Percentiles rank a stretch among this genome's conserved stretches.
phyloP scores from a whole-genome alignment of 2,797 vertebrate genomes.

The Passerculus sandwichensis region DNA sequence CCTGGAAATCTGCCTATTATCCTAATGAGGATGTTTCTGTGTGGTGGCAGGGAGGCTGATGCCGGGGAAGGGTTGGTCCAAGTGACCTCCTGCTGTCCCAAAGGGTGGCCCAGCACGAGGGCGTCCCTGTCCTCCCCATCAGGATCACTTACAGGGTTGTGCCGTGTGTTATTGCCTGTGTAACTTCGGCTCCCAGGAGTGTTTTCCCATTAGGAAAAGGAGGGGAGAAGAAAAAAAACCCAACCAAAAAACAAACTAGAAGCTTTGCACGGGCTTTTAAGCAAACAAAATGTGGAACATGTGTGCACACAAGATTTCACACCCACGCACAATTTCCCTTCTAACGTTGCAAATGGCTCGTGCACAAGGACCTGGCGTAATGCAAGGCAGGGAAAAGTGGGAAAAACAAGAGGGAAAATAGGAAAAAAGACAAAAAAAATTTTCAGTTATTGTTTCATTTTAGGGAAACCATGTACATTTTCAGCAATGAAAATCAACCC shows the following conservation, averaged over 20 bases:
- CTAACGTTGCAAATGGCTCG: conserved; percentile 23
- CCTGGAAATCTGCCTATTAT: conserved; percentile 66
- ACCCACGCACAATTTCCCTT: conserved; percentile 59
- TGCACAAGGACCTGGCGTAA: neutral
- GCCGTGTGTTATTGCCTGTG: neutral
- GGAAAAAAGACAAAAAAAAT: neutral
- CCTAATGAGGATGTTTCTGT: conserved; percentile 64
- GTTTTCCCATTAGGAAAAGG: conserved; percentile 27
- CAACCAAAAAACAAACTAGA: neutral
- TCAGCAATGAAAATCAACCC: neutral
- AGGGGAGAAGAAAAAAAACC: rapidly evolving
- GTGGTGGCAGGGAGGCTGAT: conserved; percentile 1
- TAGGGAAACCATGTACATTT: neutral
- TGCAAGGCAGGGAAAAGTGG: neutral
- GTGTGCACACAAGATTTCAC: conserved; percentile 63
- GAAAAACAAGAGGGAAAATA: neutral
- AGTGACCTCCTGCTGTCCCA: conserved; percentile 23
- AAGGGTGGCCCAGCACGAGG: neutral
- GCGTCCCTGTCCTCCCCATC: neutral
- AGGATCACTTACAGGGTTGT: neutral
- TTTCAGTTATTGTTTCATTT: neutral
- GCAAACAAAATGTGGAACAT: conserved; percentile 66
- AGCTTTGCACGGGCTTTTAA: conserved; percentile 58
- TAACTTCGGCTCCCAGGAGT: conserved; percentile 16
- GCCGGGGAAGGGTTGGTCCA: neutral